Percentiles rank a stretch among this genome's conserved stretches.
These are phyloP conservation scores for Lordiphosa collinella DNA, from an alignment of 1,140 invertebrate species.

Conservation along the genomic window DNA sequence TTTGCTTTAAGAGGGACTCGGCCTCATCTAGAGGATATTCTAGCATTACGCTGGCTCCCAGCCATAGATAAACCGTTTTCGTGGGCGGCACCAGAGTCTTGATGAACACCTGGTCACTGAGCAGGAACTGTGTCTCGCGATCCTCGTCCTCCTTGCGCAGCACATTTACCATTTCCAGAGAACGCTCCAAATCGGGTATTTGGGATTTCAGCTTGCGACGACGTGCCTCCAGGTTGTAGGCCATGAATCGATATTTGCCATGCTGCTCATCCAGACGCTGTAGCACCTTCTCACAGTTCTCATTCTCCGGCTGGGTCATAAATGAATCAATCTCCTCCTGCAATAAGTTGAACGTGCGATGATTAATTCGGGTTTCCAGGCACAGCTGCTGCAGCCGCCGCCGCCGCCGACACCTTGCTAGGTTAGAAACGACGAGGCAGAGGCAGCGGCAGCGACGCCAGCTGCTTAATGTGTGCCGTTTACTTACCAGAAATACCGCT, in stretches of 20 bases:
- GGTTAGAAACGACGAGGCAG: slow-evolving; percentile 44
- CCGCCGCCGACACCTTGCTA: slow-evolving; percentile 16
- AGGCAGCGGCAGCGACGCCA: neutral
- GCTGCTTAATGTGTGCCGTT: slow-evolving; percentile 5
- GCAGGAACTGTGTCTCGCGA: slow-evolving; percentile 93
- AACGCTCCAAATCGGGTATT: slow-evolving; percentile 95
- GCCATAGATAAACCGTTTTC: slow-evolving; percentile 97
- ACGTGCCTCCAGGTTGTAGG: slow-evolving; percentile 92
- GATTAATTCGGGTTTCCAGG: slow-evolving; percentile 60
- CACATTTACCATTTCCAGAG: slow-evolving; percentile 95
- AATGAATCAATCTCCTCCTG: slow-evolving; percentile 98
- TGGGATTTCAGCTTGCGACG: slow-evolving; percentile 91
- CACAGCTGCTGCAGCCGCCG: slow-evolving; percentile 34
- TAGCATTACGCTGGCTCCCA: slow-evolving; percentile 99
- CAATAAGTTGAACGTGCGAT: slow-evolving; percentile 9
- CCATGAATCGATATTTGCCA: slow-evolving; percentile 98
- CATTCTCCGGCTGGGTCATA: slow-evolving; percentile 91
- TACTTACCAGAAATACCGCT: slow-evolving; percentile 88
- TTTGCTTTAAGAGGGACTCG: slow-evolving; percentile 90
- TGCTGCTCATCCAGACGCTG: slow-evolving; percentile 93
- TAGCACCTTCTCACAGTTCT: slow-evolving; percentile 90
- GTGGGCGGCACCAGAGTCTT: slow-evolving; percentile 94
- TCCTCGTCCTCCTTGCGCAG: slow-evolving; percentile 90
- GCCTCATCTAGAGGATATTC: slow-evolving; percentile 97
- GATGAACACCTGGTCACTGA: slow-evolving; percentile 97